Conservation (phyloP, 2,797 vertebrate genomes). For the Microhierax caerulescens region DNA sequence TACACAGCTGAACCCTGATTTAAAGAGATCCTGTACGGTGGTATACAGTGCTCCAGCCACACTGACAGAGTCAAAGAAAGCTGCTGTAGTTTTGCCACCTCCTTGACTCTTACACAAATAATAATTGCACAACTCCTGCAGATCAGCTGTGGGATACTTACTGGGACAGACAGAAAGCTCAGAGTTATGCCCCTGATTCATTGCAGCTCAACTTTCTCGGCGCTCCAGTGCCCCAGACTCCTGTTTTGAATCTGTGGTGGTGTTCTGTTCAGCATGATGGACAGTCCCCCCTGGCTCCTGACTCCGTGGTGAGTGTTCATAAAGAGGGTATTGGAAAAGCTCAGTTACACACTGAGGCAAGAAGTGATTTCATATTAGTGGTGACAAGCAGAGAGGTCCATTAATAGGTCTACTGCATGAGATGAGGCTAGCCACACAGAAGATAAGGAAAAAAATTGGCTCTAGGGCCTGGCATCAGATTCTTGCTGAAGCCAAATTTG, state of each 20-base stretch:
- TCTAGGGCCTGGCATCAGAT: neutral
- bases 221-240: neutral
- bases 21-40: neutral
- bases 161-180: neutral
- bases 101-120: neutral
- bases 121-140: neutral
- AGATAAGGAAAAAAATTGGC: neutral
- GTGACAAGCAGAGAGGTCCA: neutral
- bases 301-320: neutral
- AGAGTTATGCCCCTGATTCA: neutral
- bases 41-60: rapidly evolving
- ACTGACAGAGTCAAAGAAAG: neutral
- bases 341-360: neutral
- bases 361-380: neutral
- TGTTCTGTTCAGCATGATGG: neutral
- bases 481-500: neutral
- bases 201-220: neutral
- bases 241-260: neutral
- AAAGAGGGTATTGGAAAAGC: neutral
- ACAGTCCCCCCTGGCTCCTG: neutral
- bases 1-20: neutral
- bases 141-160: neutral
- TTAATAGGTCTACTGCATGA: neutral
- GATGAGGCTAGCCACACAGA: neutral
- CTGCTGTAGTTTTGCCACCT: neutral